Conservation (phyloP, 1,140 invertebrate species). For the Aphis craccivora region DNA sequence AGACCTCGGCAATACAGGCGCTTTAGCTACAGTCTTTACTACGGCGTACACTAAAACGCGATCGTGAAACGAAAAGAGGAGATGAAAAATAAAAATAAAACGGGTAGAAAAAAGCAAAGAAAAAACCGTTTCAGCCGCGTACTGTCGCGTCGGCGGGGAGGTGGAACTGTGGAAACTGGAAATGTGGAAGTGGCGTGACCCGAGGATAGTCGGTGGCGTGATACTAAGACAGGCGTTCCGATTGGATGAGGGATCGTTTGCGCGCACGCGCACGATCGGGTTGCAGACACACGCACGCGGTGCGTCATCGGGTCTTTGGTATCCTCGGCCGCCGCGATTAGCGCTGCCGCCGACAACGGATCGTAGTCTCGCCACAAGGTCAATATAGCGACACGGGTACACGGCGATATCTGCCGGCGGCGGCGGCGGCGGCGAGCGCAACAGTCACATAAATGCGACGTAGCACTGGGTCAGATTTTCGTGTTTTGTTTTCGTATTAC, state of each 20-base stretch:
- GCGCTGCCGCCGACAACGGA: background rate
- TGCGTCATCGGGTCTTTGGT: background rate
- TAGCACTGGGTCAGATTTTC: background rate
- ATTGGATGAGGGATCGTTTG: conserved; percentile 43
- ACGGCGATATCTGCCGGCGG: conserved; percentile 39
- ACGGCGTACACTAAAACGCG: background rate
- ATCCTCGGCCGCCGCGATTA: conserved; percentile 34
- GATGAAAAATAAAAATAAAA: background rate
- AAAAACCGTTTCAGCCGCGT: background rate
- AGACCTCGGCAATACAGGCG: background rate
- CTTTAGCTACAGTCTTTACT: background rate
- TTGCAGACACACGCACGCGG: background rate
- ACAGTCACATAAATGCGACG: background rate
- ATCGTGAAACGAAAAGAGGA: background rate
- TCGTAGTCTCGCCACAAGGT: conserved; percentile 22
- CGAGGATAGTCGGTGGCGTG: conserved; percentile 57
- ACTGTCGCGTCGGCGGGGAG: background rate
- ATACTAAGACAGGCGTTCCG: conserved; percentile 42
- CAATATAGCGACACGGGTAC: conserved; percentile 5
- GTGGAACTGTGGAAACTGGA: background rate
- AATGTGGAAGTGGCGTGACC: conserved; percentile 54
- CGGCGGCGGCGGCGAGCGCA: background rate
- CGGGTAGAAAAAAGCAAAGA: background rate
- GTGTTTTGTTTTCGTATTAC: background rate
- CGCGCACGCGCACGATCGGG: background rate